Evolutionary conservation across 2,888 invertebrate species (phyloP).

Genomic region (Mythimna impura): DNA sequence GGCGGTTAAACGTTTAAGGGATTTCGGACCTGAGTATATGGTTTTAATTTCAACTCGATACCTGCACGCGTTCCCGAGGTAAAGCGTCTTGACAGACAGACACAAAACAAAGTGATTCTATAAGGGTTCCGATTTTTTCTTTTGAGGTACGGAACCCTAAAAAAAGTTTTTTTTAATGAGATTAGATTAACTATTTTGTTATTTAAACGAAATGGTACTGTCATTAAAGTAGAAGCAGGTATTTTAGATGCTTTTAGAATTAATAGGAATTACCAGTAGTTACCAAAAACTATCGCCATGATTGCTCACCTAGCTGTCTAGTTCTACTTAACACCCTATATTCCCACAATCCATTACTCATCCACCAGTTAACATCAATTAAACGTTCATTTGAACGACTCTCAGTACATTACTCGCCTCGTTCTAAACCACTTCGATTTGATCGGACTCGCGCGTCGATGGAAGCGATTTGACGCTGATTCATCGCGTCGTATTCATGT

Average conservation of each 20-base stretch:
- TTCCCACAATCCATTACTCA: conserved; percentile 25
- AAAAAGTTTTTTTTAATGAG: neutral
- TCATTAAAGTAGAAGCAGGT: neutral
- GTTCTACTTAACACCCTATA: conserved; percentile 18
- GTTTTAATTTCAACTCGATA: no score
- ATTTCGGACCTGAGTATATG: no score
- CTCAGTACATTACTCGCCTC: conserved; percentile 40
- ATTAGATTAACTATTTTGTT: neutral
- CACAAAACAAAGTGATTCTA: no score
- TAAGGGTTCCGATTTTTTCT: no score
- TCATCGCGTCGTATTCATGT: conserved; percentile 47
- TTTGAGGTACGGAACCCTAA: no score
- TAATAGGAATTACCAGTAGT: neutral
- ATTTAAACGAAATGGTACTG: neutral
- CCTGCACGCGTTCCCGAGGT: no score
- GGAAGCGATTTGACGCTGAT: conserved; percentile 48
- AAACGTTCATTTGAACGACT: conserved; percentile 31
- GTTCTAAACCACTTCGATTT: conserved; percentile 21
- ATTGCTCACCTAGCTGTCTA: neutral
- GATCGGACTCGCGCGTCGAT: conserved; percentile 29
- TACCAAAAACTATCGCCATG: neutral
- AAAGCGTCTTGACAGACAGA: no score
- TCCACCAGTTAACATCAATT: conserved; percentile 32
- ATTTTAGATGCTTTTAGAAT: no score
- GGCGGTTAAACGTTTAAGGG: no score